A percentile compares a stretch with the other conserved stretches of the same genome.
Conservation (phyloP, 2,888 invertebrate species). For the Epiblema foenella region DNA sequence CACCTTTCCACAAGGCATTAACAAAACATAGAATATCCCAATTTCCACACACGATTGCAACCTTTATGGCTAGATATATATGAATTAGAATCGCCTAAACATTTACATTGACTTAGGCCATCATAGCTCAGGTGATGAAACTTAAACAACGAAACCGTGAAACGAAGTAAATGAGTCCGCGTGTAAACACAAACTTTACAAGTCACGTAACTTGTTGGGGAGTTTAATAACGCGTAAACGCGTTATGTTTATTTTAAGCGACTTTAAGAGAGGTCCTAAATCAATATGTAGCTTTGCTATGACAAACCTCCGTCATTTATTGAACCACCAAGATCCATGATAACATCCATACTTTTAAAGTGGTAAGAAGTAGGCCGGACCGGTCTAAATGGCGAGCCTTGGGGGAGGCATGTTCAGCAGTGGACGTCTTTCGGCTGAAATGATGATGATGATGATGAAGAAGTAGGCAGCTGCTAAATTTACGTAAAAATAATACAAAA, state of each 20-base stretch:
- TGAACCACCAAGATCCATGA: too few species aligned
- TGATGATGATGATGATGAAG: too few species aligned
- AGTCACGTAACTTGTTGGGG: constrained; percentile 7
- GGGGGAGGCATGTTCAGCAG: too few species aligned
- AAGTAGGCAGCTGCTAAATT: too few species aligned
- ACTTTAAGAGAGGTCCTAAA: neutral
- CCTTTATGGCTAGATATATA: neutral
- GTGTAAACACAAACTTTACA: constrained; percentile 9
- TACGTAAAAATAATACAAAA: too few species aligned
- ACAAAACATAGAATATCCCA: neutral
- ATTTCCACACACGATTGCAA: too few species aligned
- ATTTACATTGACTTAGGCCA: neutral
- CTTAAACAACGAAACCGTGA: neutral
- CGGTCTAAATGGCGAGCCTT: too few species aligned
- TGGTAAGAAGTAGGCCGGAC: too few species aligned
- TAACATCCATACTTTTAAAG: too few species aligned
- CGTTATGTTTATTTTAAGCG: neutral
- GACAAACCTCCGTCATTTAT: too few species aligned
- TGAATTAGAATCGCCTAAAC: neutral
- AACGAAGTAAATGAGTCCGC: constrained; percentile 9
- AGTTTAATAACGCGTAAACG: neutral
- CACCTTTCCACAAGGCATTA: neutral
- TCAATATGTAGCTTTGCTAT: too few species aligned
- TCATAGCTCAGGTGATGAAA: neutral
- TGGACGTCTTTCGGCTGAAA: too few species aligned